Evolutionary conservation across 2,888 invertebrate genomes (phyloP), one percentile per base, ranked within the genome.

Genomic region (Lycocerus yunnanus): DNA sequence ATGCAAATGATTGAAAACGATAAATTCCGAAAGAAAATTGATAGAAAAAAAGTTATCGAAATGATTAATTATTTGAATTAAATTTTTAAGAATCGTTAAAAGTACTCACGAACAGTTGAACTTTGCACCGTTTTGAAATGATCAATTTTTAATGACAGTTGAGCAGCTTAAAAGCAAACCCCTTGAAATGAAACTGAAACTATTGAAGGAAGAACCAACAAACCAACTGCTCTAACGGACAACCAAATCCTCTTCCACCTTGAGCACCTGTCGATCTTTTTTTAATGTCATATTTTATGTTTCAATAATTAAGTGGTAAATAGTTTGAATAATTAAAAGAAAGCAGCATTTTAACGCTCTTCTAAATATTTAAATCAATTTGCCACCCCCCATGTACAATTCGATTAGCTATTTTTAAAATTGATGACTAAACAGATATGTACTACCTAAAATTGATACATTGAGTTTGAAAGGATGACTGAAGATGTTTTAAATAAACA

Each of bases 201-300:
- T 43, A 65, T 59, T 66, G 61, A 69, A 69, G 69, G 66, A 69
- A 66, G 68, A 66, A 66, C 24, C 68, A 60, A 73, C 68, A 58
- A 63, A 63, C 71, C 74, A 74, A 74, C 74, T 74, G 74, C 43
- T 68, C 20, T 68, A 68, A 71, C 73, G 67, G 74, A 20, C 68
- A 69, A 75, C 66, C 27, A 71, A 66, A 60, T 70, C 70, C 71
- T 68, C 24, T 75, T 72, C 69, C 69, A 63, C 21, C 66, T 71
- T 74, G 59, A 66, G 60, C 72, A 75, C 72, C 75, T 75, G 75
- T 69, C 69, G 20, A n/a, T n/a, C 59, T 18, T 58, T 72, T 72
- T 65, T 71, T 69, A 65, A 15, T 58, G 66, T 43, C 15, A 68
- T 67, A 58, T 71, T 71, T 70, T 70, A 69, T 27, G 68, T 68